Evolutionary conservation across 2,888 invertebrate genomes (phyloP).

Genomic region (Saturnia japonica): DNA sequence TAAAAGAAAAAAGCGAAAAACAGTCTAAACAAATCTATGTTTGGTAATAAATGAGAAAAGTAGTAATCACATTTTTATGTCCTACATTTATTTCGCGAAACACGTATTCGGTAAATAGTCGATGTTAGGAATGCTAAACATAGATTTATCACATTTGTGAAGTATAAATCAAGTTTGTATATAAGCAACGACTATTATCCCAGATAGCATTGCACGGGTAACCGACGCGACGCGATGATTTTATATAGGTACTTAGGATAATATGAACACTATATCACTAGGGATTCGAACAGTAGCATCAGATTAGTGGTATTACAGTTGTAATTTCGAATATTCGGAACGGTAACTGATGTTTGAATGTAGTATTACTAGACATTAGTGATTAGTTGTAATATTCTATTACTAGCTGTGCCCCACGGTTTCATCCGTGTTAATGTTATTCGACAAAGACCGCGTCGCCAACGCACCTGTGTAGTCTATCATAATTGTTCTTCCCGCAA

Average conservation of each 20-base stretch:
- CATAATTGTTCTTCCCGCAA: too few species aligned
- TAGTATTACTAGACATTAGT: not conserved
- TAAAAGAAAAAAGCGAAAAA: not conserved
- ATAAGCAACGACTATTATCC: slow-evolving; percentile 27
- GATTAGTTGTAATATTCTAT: not conserved
- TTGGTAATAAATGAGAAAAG: not conserved
- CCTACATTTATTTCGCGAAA: not conserved
- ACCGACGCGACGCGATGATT: slow-evolving; percentile 19
- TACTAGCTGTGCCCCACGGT: too few species aligned
- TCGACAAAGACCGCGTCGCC: too few species aligned
- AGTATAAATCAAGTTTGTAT: slow-evolving; percentile 27
- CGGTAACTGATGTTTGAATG: not conserved
- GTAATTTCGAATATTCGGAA: slow-evolving; percentile 15
- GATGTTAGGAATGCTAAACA: slow-evolving; percentile 3
- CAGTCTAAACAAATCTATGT: not conserved
- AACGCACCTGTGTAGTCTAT: too few species aligned
- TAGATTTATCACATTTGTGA: slow-evolving; percentile 22
- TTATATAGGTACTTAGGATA: slow-evolving; percentile 20
- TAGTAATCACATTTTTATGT: not conserved
- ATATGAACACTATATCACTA: slow-evolving; percentile 18
- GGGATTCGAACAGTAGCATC: slow-evolving; percentile 15
- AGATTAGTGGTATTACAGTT: slow-evolving; percentile 11
- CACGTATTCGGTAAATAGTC: not conserved
- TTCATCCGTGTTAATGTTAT: too few species aligned
- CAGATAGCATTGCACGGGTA: slow-evolving; percentile 21